Evolutionary conservation across 2,113 vertebrate species (phyloP).

Genomic region (Propithecus coquereli): DNA sequence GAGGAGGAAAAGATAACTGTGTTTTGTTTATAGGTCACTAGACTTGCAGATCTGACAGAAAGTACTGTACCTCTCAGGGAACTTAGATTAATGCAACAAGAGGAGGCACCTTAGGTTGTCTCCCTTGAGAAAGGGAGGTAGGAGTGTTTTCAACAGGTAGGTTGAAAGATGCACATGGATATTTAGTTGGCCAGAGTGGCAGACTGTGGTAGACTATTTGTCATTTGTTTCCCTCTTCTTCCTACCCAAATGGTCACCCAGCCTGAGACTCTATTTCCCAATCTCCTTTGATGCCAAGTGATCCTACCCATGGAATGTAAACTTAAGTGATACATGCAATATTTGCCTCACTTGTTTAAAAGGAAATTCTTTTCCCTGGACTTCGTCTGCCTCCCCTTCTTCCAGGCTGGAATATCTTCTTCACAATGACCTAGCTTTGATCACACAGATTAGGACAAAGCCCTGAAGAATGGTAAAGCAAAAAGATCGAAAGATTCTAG

Average conservation of each 20-base stretch:
- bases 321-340: background rate
- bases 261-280: background rate
- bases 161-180: background rate
- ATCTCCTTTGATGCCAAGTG: background rate
- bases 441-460: background rate
- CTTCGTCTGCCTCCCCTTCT: background rate
- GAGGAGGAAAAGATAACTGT: background rate
- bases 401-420: background rate
- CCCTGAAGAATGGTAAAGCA: background rate
- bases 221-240: background rate
- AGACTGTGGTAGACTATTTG: background rate
- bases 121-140: background rate
- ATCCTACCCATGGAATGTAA: background rate
- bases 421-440: background rate
- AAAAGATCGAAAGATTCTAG: background rate
- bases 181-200: background rate
- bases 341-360: background rate
- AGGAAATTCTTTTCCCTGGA: background rate
- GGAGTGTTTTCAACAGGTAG: background rate
- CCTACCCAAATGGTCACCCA: background rate
- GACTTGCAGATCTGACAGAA: background rate
- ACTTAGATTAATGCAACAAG: background rate
- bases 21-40: background rate
- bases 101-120: background rate
- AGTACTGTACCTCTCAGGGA: background rate